These are phyloP conservation scores for Tipula unca DNA, from an alignment of 2,888 invertebrate species.

Conservation along the genomic window DNA sequence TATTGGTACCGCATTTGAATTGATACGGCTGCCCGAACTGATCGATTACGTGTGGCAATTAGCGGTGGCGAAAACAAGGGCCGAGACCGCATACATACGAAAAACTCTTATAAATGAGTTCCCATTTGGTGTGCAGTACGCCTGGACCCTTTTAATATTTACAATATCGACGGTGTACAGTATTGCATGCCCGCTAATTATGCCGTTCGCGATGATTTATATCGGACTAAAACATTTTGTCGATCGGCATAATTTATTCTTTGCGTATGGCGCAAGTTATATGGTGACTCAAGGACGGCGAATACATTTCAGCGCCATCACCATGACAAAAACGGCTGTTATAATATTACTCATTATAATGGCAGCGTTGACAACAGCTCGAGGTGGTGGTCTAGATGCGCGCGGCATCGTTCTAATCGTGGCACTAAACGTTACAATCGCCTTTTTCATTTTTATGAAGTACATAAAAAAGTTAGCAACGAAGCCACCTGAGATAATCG, in stretches of 20 bases:
- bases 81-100: slow-evolving; percentile 62
- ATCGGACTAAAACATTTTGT: slow-evolving; percentile 84
- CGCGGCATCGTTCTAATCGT: slow-evolving; percentile 57
- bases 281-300: slow-evolving; percentile 72
- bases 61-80: slow-evolving; percentile 72
- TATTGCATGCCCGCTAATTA: slow-evolving; percentile 84
- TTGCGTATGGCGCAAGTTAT: slow-evolving; percentile 82
- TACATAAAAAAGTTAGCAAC: slow-evolving; percentile 62
- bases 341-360: slow-evolving; percentile 66
- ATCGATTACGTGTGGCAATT: slow-evolving; percentile 80
- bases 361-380: slow-evolving; percentile 65
- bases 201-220: slow-evolving; percentile 87
- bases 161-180: slow-evolving; percentile 87
- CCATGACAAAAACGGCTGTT: slow-evolving; percentile 71
- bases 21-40: slow-evolving; percentile 86
- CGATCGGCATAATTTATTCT: slow-evolving; percentile 91
- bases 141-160: slow-evolving; percentile 86
- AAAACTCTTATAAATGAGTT: slow-evolving; percentile 88
- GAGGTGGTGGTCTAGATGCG: slow-evolving; percentile 55
- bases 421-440: slow-evolving; percentile 56
- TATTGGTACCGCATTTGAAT: slow-evolving; percentile 82
- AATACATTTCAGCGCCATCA: slow-evolving; percentile 81
- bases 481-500: slow-evolving; percentile 41
- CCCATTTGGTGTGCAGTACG: slow-evolving; percentile 90
- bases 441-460: slow-evolving; percentile 56